Conservation (phyloP, 2,797 vertebrate genomes). For the Melanogrammus aeglefinus region DNA sequence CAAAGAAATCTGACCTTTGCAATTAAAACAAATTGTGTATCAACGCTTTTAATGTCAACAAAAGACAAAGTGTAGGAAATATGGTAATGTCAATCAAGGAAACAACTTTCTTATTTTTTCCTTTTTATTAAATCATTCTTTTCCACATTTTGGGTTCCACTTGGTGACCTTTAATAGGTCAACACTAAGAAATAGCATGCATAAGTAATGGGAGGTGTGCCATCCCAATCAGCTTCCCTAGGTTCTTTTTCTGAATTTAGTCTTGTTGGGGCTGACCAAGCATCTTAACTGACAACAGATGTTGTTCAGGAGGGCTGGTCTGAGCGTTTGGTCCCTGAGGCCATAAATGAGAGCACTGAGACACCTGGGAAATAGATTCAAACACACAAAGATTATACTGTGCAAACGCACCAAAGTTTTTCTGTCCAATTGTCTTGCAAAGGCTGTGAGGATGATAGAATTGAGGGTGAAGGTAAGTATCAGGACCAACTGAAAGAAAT, state of each 20-base stretch:
- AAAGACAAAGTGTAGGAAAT: not conserved
- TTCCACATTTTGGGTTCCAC: not conserved
- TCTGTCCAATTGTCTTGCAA: not conserved
- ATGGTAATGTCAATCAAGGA: not conserved
- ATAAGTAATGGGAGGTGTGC: not conserved
- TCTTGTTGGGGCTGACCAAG: not conserved
- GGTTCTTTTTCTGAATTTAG: not conserved
- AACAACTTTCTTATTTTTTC: not conserved
- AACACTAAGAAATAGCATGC: not conserved
- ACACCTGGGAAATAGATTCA: constrained; percentile 43
- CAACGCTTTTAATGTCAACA: too few species aligned
- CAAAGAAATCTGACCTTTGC: too few species aligned
- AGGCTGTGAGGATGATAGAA: not conserved
- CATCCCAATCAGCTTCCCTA: not conserved
- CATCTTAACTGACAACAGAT: not conserved
- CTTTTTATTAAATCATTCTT: not conserved
- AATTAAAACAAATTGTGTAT: too few species aligned
- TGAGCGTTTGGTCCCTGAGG: constrained; percentile 49
- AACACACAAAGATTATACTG: constrained; percentile 8
- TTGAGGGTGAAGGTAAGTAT: constrained; percentile 27
- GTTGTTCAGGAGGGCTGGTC: constrained; percentile 29
- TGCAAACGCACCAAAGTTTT: not conserved
- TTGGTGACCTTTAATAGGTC: not conserved
- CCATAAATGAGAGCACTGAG: constrained; percentile 53
- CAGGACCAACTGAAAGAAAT: constrained; percentile 49